A percentile compares a stretch with the other conserved stretches of the same genome.
These are phyloP conservation scores for Papilio polytes DNA, from an alignment of 1,140 invertebrate genomes.

Conservation along the genomic window DNA sequence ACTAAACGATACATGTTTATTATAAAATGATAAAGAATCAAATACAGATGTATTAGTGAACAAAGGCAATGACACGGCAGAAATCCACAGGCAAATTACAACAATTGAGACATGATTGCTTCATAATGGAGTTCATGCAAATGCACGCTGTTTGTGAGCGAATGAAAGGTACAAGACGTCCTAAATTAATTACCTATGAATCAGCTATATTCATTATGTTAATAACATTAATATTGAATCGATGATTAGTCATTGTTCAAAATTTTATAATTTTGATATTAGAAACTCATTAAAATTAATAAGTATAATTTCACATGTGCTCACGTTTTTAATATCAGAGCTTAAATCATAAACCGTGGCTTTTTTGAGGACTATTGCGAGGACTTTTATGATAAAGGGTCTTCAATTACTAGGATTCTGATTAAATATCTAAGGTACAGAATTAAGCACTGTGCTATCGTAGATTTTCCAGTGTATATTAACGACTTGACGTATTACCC, in stretches of 20 bases:
- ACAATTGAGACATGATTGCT: constrained; percentile 38
- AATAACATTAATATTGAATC: neutral
- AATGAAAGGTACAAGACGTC: constrained; percentile 26
- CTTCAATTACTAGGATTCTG: too few species aligned
- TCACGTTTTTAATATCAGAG: neutral
- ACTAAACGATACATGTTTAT: neutral
- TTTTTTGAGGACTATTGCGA: too few species aligned
- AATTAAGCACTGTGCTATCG: neutral
- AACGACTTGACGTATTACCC: neutral
- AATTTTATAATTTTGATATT: neutral
- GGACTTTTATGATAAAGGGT: too few species aligned
- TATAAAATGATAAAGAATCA: constrained; percentile 19
- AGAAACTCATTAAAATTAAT: neutral
- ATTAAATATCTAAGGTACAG: neutral
- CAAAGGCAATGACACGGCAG: constrained; percentile 35
- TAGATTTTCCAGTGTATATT: neutral
- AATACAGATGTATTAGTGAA: constrained; percentile 21
- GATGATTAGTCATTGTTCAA: constrained; percentile 15
- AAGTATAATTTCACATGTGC: neutral
- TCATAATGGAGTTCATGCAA: constrained; percentile 38
- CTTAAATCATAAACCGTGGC: too few species aligned
- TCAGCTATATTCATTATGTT: constrained; percentile 22
- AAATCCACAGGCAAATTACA: constrained; percentile 34
- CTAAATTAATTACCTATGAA: constrained; percentile 32
- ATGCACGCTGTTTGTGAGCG: constrained; percentile 4